Base-by-base conservation (phyloP, 2,797 vertebrate genomes). In the Benthosema pterotum region DNA sequence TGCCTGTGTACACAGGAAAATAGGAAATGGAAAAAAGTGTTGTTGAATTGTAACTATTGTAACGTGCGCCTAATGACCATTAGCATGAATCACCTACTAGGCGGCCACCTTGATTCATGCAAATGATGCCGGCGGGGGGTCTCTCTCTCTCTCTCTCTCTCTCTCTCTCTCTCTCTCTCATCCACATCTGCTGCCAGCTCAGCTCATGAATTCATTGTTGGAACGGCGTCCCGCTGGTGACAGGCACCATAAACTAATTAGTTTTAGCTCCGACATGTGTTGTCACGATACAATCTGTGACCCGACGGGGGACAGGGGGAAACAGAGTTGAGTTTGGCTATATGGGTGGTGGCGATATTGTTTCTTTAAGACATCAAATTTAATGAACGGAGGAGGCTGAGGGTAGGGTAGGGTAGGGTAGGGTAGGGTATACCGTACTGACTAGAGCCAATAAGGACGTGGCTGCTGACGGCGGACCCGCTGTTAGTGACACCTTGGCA, bases 141-240 rank as follows among this genome's bases (percentile, higher is more conserved):
- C 56, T 57, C 57, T 52, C 25, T 77, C 47, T 0, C 9, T 66
- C 60, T 65, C 67, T 49, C 64, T 52, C 52, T 77, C 50, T 0
- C 9, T 67, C 60, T 58, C 57, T 52, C 25, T 77, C 50, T 0
- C 9, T 67, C 60, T 65, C 67, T 49, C 64, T 52, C 52, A 66
- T 70, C 42, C 65, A 60, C 63, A 52, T 77, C 64, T 59, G 57
- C 67, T 8, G 0, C 65, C 63, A 32, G 48, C 80, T 69, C 67
- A 77, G 74, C 63, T 72, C 57, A 87, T 78, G 75, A 75, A 81
- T 88, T 79, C 81, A 86, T 89, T 86, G 84, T 83, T 82, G 76
- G 76, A 87, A 69, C 60, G 42, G 55, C 56, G 65, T 87, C 72
- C 71, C 25, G 19, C 69, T 69, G 83, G 71, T 69, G 14, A 46